Conservation (phyloP, 2,888 invertebrate species). For the Boloria euphrosyne region DNA sequence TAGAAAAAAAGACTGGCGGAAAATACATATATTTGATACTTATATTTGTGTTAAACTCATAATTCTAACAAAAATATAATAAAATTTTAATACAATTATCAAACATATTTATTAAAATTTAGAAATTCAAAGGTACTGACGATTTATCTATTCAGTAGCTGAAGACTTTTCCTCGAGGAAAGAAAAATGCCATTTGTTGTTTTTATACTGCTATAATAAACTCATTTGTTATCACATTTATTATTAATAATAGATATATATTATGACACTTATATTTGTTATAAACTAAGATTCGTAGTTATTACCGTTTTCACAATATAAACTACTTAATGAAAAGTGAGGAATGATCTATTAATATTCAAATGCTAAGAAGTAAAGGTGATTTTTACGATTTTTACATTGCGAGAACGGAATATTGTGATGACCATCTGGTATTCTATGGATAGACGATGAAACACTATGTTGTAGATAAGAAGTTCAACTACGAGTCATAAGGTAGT, state of each 20-base stretch:
- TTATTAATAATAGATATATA: constrained; percentile 79
- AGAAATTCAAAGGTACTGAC: background rate
- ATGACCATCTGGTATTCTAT: constrained; percentile 53
- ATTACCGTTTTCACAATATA: constrained; percentile 59
- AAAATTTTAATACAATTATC: too few species aligned
- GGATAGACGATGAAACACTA: constrained; percentile 64
- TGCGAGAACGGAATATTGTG: constrained; percentile 55
- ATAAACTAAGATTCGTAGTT: constrained; percentile 73
- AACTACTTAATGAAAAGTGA: constrained; percentile 33
- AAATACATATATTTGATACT: too few species aligned
- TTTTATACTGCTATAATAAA: constrained; percentile 80
- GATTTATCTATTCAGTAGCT: background rate
- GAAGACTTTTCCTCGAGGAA: background rate
- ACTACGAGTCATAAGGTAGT: constrained; percentile 50
- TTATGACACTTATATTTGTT: constrained; percentile 78
- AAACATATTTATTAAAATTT: too few species aligned
- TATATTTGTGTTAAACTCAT: too few species aligned
- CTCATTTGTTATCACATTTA: constrained; percentile 82
- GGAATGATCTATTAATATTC: constrained; percentile 42
- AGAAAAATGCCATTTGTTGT: constrained; percentile 43
- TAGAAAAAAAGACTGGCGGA: too few species aligned
- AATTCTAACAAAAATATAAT: too few species aligned
- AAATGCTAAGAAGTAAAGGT: background rate
- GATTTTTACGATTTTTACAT: constrained; percentile 35
- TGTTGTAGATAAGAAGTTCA: constrained; percentile 46